Conservation (phyloP, 92 coral and sea anemone genomes). For the Porites cylindrica region DNA sequence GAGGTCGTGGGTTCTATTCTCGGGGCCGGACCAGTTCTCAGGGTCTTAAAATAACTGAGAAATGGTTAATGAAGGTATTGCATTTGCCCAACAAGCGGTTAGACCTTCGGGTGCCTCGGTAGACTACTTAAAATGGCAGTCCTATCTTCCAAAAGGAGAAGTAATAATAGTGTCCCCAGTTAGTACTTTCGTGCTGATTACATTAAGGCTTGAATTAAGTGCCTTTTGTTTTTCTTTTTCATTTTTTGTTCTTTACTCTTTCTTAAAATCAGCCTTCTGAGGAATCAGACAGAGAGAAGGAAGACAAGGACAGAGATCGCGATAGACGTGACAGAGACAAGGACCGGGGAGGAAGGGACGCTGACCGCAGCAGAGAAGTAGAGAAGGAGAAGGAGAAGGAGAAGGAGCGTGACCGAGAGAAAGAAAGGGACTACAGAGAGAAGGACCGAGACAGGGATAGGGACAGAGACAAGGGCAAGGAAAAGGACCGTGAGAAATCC, state of each 20-base stretch:
- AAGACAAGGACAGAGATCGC: conserved; percentile 59
- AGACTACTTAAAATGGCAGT: no score
- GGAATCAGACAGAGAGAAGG: conserved; percentile 92
- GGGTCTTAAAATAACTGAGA: no score
- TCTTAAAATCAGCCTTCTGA: conserved; percentile 76
- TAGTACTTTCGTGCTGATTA: background rate
- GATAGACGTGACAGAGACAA: conserved; percentile 65
- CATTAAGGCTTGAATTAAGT: background rate
- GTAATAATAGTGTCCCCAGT: no score
- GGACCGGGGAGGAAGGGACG: conserved; percentile 68
- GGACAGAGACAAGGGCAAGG: conserved; percentile 62
- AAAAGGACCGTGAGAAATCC: conserved; percentile 51
- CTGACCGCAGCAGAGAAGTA: conserved; percentile 62
- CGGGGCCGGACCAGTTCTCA: no score
- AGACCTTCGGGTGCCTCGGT: no score
- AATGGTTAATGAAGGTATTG: no score
- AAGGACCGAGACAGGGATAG: conserved; percentile 67
- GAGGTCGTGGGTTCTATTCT: no score
- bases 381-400: conserved; percentile 63
- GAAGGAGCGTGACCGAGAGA: conserved; percentile 71
- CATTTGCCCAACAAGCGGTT: no score
- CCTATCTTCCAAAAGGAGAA: no score
- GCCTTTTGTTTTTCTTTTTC: background rate
- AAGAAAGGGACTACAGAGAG: conserved; percentile 67
- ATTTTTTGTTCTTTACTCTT: background rate